These are phyloP conservation scores for Chymomyza costata DNA, from an alignment of 1,140 invertebrate genomes.

Conservation along the genomic window DNA sequence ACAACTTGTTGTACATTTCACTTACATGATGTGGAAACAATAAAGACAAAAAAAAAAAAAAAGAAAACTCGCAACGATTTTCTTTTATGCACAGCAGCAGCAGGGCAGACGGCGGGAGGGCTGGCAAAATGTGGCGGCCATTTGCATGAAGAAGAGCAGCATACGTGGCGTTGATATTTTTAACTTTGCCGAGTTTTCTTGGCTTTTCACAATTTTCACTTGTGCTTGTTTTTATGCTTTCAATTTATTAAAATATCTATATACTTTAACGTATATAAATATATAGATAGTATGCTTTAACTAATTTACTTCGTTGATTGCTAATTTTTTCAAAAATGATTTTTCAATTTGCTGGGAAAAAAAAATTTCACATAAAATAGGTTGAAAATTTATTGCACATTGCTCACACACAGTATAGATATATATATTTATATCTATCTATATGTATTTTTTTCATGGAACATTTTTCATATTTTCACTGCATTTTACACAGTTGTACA, in stretches of 20 bases:
- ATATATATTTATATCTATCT: constrained; percentile 14
- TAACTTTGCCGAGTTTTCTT: constrained; percentile 42
- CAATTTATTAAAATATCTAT: constrained; percentile 3
- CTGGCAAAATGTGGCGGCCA: constrained; percentile 28
- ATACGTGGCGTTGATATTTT: constrained; percentile 66
- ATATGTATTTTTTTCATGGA: constrained; percentile 1
- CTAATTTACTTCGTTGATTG: not conserved
- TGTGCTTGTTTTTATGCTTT: constrained; percentile 2
- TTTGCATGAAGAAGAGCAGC: constrained; percentile 28
- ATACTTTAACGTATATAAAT: no score
- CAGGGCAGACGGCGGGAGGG: no score
- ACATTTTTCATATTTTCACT: constrained; percentile 13
- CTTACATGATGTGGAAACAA: constrained; percentile 62
- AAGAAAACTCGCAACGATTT: constrained; percentile 38
- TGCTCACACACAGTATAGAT: constrained; percentile 13
- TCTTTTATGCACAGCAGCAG: not conserved
- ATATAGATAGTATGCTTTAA: no score
- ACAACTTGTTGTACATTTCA: constrained; percentile 52
- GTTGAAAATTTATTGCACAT: no score
- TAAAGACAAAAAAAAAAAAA: constrained; percentile 29
- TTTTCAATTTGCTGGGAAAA: no score
- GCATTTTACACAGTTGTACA: not conserved
- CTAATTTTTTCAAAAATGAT: no score
- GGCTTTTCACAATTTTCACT: constrained; percentile 20
- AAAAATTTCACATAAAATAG: no score